Evolutionary conservation across 2,113 vertebrate genomes (phyloP), one percentile per base, ranked within the genome.

Genomic region (Pogonocichla stellata): DNA sequence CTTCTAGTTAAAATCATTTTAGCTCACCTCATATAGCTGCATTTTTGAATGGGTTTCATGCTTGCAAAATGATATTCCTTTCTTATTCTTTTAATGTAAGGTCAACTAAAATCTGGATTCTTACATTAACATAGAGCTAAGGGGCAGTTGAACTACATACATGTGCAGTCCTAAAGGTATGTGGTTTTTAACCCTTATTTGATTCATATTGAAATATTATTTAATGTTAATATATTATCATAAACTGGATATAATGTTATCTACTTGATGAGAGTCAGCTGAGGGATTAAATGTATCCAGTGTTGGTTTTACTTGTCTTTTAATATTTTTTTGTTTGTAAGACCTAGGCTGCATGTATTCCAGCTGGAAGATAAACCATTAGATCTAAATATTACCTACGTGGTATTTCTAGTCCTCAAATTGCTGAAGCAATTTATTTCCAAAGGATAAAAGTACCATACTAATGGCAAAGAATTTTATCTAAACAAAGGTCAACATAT

Each of bases 1-100:
- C 51, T 93, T 83, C 43, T 50, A 62, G 43, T 36, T 90, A 86
- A 95, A 93, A 92, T 93, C 89, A 88, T 92, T 96, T 87, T 91
- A 77, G 53, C 73, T 89, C 18, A 43, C 65, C 33, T 34, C 24
- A 45, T 57, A 74, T 6, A 65, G 33, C 29, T 92, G 51, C 34
- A 61, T 94, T 87, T 94, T 77, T 78, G 1, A 80, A 45, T 81
- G 50, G 58, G 38, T 90, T 85, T 90, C 34, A 62, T 87, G 74
- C 33, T 93, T 69, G 28, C 23, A 66, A 94, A 78, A 11, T 53
- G 13, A 53, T 38, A 47, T 19, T 60, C 8, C 57, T 89, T 82
- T 47, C 77, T 80, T 4, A 23, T 73, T 75, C 20, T 95, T 80
- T 88, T 65, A 89, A 67, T 75, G 17, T 56, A 89, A 96, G 16